phyloP scores from a whole-genome alignment of 2,113 vertebrate genomes.

The Gymnobelideus leadbeateri region DNA sequence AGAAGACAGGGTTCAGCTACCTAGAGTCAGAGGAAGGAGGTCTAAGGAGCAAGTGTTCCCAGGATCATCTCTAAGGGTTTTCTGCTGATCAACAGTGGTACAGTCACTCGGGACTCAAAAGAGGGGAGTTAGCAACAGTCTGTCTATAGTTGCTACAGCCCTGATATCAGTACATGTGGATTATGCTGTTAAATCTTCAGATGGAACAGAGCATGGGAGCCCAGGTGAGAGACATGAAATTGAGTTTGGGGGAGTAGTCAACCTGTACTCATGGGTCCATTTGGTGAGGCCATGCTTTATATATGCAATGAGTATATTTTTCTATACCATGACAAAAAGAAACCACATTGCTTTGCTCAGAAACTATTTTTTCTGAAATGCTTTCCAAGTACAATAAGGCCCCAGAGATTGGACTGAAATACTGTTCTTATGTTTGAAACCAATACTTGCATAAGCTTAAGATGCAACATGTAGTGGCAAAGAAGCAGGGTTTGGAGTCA shows the following conservation, averaged over 20 bases:
- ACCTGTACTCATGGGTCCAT: background rate
- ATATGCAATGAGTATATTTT: background rate
- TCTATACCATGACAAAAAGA: background rate
- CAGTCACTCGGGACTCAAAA: background rate
- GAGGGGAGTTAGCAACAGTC: background rate
- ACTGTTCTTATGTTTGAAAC: background rate
- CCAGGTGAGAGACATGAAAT: background rate
- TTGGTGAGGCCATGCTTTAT: background rate
- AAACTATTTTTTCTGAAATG: constrained; percentile 2
- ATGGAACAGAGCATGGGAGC: background rate
- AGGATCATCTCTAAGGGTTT: background rate
- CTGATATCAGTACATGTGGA: background rate
- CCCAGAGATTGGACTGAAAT: constrained; percentile 25
- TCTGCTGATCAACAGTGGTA: background rate
- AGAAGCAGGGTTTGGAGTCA: background rate
- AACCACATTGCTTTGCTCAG: constrained; percentile 11
- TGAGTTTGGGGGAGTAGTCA: background rate
- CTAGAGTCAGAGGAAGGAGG: background rate
- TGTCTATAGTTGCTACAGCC: background rate
- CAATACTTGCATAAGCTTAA: constrained; percentile 14
- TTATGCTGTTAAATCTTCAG: background rate
- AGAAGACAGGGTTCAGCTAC: background rate
- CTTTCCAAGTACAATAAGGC: constrained; percentile 22
- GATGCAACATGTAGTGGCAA: background rate
- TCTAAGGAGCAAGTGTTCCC: background rate